Conservation (phyloP, 2,888 invertebrate species). For the Dynastes hyllus region DNA sequence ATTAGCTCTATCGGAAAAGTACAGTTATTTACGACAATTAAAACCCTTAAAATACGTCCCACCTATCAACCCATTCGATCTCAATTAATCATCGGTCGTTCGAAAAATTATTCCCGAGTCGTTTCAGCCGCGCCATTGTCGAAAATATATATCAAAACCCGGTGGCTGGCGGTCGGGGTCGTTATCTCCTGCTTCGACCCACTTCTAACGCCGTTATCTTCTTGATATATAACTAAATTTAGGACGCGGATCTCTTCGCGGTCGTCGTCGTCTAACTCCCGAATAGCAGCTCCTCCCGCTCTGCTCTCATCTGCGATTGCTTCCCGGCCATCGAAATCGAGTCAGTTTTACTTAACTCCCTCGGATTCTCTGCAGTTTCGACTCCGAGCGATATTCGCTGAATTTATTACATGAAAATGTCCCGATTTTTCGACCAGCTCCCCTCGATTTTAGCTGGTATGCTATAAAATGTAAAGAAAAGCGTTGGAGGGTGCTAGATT, state of each 20-base stretch:
- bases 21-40: slow-evolving; percentile 38
- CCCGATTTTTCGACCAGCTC: slow-evolving; percentile 18
- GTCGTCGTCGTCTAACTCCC: slow-evolving; percentile 8
- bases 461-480: too few relatives aligned
- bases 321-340: slow-evolving; percentile 49
- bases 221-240: slow-evolving; percentile 54
- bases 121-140: slow-evolving; percentile 23
- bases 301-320: slow-evolving; percentile 11
- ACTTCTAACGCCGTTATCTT: slow-evolving; percentile 55
- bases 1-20: not conserved
- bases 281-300: not conserved
- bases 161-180: slow-evolving; percentile 17
- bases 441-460: not conserved
- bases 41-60: slow-evolving; percentile 19
- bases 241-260: slow-evolving; percentile 36
- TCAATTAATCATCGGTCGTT: slow-evolving; percentile 38
- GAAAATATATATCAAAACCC: slow-evolving; percentile 46
- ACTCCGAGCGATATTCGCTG: slow-evolving; percentile 52
- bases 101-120: slow-evolving; percentile 42
- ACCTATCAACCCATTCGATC: slow-evolving; percentile 34
- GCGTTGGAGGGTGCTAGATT: too few relatives aligned
- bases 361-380: slow-evolving; percentile 53
- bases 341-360: slow-evolving; percentile 56
- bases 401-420: slow-evolving; percentile 54
- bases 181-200: slow-evolving; percentile 45